Evolutionary conservation across 2,797 vertebrate species (phyloP), one percentile per base, ranked within the genome.

Genomic region (Chromis chromis): DNA sequence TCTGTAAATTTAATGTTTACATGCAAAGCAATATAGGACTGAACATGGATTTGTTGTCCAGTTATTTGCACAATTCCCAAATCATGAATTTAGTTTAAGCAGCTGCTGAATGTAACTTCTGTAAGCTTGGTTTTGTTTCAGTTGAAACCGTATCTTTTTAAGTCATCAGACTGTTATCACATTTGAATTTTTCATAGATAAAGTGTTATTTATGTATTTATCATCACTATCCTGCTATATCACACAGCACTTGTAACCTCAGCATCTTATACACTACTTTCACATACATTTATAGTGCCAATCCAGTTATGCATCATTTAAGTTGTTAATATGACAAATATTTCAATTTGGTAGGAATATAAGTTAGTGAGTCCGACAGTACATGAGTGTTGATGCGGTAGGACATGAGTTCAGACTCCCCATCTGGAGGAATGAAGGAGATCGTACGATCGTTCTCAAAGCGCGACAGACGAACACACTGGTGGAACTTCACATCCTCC

Each of bases 401-500:
- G 61, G 97, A 97, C 97, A 98, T 98, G 76, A 98, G 95, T 75
- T 98, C 97, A 1, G 97, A 98, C 83, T 98, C 96, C 0, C 97
- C 97, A 0, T 98, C 97, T 0, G 97, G 97, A 0, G 97, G 97
- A 80, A 98, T 96, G 91, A 98, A 98, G 74, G 97, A 97, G 89
- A 98, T 98, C 19, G 97, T 98, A 4, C 97, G 93, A 88, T 98
- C 97, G 0, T 92, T 96, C 65, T 98, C 97, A 2, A 98, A 98
- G 16, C 97, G 96, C 0, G 97, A 97, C 0, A 98, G 96, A 0
- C 97, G 95, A 12, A 98, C 97, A 0, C 97, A 98, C 91, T 98
- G 97, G 87, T 98, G 97, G 84, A 98, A 98, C 83, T 98, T 98
- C 3, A 98, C 97, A 0, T 98, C 97, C 82, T 98, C 97, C 93